Evolutionary conservation across 64 coral and sea anemone species (phyloP), one percentile per base, ranked within the genome.

Genomic region (Montipora foliosa): DNA sequence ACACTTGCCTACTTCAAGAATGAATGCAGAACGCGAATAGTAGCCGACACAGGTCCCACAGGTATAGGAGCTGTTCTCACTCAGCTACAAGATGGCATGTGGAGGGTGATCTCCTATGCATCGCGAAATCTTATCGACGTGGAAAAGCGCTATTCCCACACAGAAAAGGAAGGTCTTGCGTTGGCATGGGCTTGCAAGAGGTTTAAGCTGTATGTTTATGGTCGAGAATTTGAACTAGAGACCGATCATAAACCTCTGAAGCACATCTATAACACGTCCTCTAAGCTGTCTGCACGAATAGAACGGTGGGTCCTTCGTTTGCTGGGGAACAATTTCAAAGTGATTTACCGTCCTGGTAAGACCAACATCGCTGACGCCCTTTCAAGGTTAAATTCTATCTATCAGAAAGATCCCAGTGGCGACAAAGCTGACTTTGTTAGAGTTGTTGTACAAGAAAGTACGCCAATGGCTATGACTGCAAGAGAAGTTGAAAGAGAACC

Each of bases 141-240:
- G 7, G 76, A 80, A 57, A 80, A 80, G 50, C 47, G 79, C 2
- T 92, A 92, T 84, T 50, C 90, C 49, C 79, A 92, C 20, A 92
- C 70, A 77, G 76, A 90, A 62, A 90, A 90, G 44, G 88, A 90
- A 70, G 75, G 74, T 13, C 72, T 80, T 12, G 76, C 88, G 3
- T 48, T 90, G 9, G 76, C 80, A 45, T 80, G 88, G 70, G n/a
- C 70, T 10, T 74, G n/a, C 7, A 0, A 74, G 70, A 20, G 70
- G 9, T 74, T 74, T 24, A n/a, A 74, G 70, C 70, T 74, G 70
- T 74, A 74, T 29, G 70, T 74, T 22, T 74, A 24, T 8, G 70
- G 70, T 74, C 24, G 70, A 74, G 67, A 69, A 16, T 55, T 70
- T 16, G 76, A 21, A 59, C 17, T 58, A 59, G 59, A 90, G 88